These are phyloP conservation scores for Megastigmus dorsalis DNA, from an alignment of 2,888 invertebrate genomes.

Conservation along the genomic window DNA sequence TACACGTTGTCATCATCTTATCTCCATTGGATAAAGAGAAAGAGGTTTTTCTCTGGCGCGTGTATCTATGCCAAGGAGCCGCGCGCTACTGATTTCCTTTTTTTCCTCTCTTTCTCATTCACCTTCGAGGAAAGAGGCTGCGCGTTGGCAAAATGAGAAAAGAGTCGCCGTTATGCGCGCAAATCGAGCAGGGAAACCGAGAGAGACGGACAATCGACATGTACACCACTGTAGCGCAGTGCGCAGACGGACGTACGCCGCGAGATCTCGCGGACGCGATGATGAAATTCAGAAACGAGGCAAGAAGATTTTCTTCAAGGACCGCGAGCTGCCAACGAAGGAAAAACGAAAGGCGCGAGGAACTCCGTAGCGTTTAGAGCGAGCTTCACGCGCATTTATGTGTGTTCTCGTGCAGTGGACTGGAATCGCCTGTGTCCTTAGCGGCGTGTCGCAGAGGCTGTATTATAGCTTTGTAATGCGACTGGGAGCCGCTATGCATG, in stretches of 20 bases:
- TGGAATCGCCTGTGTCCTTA: too few species aligned
- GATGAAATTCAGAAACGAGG: conserved; percentile 71
- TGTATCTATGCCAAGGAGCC: conserved; percentile 55
- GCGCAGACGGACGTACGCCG: too few species aligned
- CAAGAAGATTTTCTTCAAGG: conserved; percentile 72
- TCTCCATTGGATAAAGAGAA: conserved; percentile 22
- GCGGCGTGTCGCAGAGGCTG: conserved; percentile 29
- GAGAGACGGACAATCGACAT: conserved; percentile 26
- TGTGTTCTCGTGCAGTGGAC: too few species aligned
- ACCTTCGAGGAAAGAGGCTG: conserved; percentile 42
- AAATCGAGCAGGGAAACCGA: neutral
- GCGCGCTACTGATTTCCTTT: conserved; percentile 50
- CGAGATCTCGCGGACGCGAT: conserved; percentile 61
- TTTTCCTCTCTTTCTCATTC: conserved; percentile 22
- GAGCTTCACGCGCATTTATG: conserved; percentile 13
- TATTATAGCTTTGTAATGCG: neutral
- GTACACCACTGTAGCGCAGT: too few species aligned
- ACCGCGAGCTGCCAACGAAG: conserved; percentile 65
- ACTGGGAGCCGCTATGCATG: too few species aligned
- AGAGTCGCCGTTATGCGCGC: conserved; percentile 36
- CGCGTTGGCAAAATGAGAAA: conserved; percentile 28
- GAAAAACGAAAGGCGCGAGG: conserved; percentile 72
- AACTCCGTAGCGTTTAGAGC: neutral
- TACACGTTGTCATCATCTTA: too few species aligned
- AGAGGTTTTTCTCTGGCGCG: neutral